Evolutionary conservation across 2,113 vertebrate genomes (phyloP).

Genomic region (Percina caprodes): DNA sequence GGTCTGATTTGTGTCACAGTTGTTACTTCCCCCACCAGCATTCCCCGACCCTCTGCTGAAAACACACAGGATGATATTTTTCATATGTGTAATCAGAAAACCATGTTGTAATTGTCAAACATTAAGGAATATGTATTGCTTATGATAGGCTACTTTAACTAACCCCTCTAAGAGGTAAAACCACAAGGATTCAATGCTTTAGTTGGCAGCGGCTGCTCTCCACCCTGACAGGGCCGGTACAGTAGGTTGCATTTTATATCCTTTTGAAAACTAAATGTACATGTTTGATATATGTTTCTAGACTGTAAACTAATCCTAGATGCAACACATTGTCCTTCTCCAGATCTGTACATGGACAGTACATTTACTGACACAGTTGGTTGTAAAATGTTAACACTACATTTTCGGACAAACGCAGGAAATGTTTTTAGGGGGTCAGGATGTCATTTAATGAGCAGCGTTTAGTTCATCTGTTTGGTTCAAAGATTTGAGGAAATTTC

Average conservation of each 20-base stretch:
- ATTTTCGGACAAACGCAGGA: background rate
- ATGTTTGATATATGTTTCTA: constrained; percentile 65
- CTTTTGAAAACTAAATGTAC: constrained; percentile 68
- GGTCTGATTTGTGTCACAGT: constrained; percentile 2
- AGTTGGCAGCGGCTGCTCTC: constrained; percentile 50
- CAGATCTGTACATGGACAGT: constrained; percentile 39
- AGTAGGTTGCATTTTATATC: constrained; percentile 59
- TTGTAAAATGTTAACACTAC: constrained; percentile 17
- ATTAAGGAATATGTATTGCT: constrained; percentile 2
- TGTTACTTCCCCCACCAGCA: constrained; percentile 18
- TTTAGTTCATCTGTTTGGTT: background rate
- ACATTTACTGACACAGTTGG: constrained; percentile 24
- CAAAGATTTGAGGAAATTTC: background rate
- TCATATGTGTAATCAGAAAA: background rate
- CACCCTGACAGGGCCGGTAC: constrained; percentile 17
- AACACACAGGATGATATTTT: constrained; percentile 6
- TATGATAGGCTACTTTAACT: background rate
- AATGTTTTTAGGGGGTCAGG: constrained; percentile 1
- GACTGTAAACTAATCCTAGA: constrained; percentile 56
- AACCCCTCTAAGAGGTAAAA: background rate
- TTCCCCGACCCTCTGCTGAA: background rate
- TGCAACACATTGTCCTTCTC: constrained; percentile 47
- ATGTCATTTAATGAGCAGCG: background rate
- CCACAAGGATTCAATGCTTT: background rate
- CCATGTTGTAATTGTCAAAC: constrained; percentile 19